These are phyloP conservation scores for Triplophysa bombifrons DNA, from an alignment of 2,797 vertebrate species.

Conservation along the genomic window DNA sequence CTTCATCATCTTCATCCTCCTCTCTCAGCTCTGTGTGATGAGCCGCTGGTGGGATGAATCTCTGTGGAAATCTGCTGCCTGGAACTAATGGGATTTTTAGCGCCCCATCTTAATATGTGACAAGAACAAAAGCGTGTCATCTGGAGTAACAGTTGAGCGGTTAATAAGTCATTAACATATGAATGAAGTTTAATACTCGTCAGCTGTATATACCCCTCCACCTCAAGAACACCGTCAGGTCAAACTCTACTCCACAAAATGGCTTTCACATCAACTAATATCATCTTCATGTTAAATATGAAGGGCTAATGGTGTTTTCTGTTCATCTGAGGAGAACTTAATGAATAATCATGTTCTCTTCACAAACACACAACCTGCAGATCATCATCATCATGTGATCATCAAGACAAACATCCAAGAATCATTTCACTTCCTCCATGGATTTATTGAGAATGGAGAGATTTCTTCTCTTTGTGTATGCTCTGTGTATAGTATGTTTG, in stretches of 20 bases:
- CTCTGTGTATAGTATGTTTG: too few species aligned
- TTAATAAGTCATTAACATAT: constrained; percentile 60
- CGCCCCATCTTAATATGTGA: constrained; percentile 57
- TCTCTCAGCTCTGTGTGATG: too few species aligned
- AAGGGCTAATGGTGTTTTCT: too few species aligned
- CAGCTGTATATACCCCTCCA: not conserved
- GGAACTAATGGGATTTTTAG: constrained; percentile 61
- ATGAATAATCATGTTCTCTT: not conserved
- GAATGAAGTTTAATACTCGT: constrained; percentile 38
- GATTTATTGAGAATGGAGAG: too few species aligned
- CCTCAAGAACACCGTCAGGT: not conserved
- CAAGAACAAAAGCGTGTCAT: constrained; percentile 53
- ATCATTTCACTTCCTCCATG: too few species aligned
- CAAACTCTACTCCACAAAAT: not conserved
- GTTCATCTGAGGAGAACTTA: not conserved
- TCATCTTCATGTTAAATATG: not conserved
- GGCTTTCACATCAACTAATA: not conserved
- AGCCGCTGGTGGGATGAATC: constrained; percentile 51
- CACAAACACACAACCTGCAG: too few species aligned
- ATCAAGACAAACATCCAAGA: too few species aligned
- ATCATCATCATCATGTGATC: too few species aligned
- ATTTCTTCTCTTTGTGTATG: too few species aligned
- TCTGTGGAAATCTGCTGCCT: constrained; percentile 47
- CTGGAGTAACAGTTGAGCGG: constrained; percentile 45
- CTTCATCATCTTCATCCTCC: too few species aligned